phyloP scores from a whole-genome alignment of 30 jellyfish, hydroid and myxozoan species.

The Cassiopea andromeda region DNA sequence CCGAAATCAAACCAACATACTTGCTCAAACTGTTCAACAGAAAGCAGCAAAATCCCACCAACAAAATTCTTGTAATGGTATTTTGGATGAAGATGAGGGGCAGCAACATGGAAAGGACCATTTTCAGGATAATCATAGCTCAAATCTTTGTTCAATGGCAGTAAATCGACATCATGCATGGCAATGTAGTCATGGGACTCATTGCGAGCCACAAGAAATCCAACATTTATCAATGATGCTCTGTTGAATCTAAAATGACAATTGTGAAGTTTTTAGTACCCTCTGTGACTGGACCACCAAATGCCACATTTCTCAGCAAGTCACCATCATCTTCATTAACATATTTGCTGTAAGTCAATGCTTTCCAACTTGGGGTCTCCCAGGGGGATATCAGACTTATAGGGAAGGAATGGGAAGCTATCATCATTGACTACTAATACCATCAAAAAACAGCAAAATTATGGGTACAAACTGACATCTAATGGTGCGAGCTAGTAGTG shows the following conservation, averaged over 20 bases:
- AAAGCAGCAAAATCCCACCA: constrained; percentile 95
- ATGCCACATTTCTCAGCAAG: too few species aligned
- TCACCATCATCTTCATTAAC: too few species aligned
- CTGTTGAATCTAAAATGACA: constrained; percentile 85
- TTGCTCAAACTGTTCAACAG: constrained; percentile 93
- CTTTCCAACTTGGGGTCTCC: too few species aligned
- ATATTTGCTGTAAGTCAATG: too few species aligned
- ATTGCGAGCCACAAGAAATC: constrained; percentile 90
- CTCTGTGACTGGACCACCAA: too few species aligned
- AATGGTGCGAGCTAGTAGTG: too few species aligned
- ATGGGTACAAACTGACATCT: too few species aligned
- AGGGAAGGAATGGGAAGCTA: too few species aligned
- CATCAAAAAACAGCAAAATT: too few species aligned
- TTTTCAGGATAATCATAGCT: constrained; percentile 95
- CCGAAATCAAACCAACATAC: constrained; percentile 25
- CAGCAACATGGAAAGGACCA: constrained; percentile 99
- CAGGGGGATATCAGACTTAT: too few species aligned
- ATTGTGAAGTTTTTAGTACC: background rate
- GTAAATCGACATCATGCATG: constrained; percentile 98
- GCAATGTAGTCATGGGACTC: constrained; percentile 96
- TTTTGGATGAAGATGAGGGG: constrained; percentile 97
- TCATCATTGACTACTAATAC: too few species aligned
- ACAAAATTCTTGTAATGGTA: constrained; percentile 94
- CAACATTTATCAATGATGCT: constrained; percentile 94
- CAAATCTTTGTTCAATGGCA: constrained; percentile 90